Evolutionary conservation across 2,888 invertebrate genomes (phyloP), one percentile per base, ranked within the genome.

Genomic region (Gymnosoma rotundatum): DNA sequence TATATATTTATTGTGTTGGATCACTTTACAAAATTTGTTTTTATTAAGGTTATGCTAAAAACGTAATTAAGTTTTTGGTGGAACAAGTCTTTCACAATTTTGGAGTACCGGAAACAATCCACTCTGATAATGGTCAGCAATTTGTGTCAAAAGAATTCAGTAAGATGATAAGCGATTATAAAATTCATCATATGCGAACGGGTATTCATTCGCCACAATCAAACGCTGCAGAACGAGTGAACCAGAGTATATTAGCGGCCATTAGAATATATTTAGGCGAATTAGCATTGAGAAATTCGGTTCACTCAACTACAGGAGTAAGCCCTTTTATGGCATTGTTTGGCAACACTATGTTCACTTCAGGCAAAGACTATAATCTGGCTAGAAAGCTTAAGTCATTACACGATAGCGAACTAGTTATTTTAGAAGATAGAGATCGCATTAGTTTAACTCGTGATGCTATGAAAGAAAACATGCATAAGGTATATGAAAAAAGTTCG

Each of bases 271-370:
- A 32, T 32, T 32, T 32, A 32, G 7, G 8, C 8, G 8, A 36
- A 16, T 36, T 36, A 10, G 36, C 60, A 5, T 60, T 60, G 10
- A 16, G 60, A 18, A 60, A n/a, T 36, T 12, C 36, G 1, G 36
- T 60, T 18, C 38, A 60, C 10, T 36, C 60, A 0, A 18, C 60
- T 1, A 60, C 60, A 4, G 36, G 60, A 32, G 36, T 36, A n/a
- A 60, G 36, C 6, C 60, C 60, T 2, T 60, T 60, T 10, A 36
- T 60, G 32, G 60, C 60, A 18, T 18, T 60, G 8, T 60, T 38
- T 38, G 60, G 36, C n/a, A 10, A 63, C 45, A 50, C 48, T n/a
- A 66, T 66, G 66, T 66, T 66, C 2, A 42, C 42, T 42, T 42
- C 10, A 6, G 42, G 10, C 42, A 42, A 42, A 42, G 12, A 42